These are phyloP conservation scores for Neelides sp. DNA, from an alignment of 1,140 invertebrate species.

Conservation along the genomic window DNA sequence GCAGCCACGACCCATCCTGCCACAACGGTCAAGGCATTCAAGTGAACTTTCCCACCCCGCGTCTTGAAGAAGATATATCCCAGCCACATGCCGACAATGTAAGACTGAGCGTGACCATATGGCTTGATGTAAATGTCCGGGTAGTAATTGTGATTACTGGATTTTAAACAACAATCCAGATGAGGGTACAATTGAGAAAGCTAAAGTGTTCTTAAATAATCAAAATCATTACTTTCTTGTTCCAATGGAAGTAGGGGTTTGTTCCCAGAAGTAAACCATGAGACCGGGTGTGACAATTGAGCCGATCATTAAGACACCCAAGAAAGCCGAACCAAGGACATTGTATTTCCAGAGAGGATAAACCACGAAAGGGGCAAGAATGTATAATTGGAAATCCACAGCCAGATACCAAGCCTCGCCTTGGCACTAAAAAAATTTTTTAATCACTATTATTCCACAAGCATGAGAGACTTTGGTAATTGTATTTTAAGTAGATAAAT, in stretches of 20 bases:
- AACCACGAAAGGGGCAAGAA: conserved; percentile 44
- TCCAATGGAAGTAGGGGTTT: conserved; percentile 17
- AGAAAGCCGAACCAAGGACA: conserved; percentile 13
- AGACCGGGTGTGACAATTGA: conserved; percentile 20
- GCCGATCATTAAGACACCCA: conserved; percentile 15
- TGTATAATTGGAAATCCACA: conserved; percentile 66
- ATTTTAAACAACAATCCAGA: no score
- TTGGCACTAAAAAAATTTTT: conserved; percentile 49
- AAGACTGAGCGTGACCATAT: conserved; percentile 19
- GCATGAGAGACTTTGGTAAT: background rate
- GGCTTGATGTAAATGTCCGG: conserved; percentile 28
- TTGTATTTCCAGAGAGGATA: conserved; percentile 32
- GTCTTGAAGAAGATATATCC: conserved; percentile 18
- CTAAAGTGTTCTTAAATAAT: background rate
- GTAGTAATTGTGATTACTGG: no score
- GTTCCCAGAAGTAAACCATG: conserved; percentile 12
- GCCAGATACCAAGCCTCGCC: conserved; percentile 71
- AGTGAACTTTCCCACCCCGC: background rate
- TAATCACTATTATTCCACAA: background rate
- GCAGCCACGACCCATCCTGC: conserved; percentile 34
- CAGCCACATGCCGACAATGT: conserved; percentile 19
- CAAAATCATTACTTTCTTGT: conserved; percentile 24
- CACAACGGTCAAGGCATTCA: conserved; percentile 2
- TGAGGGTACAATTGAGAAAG: background rate
- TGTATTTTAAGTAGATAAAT: background rate